A percentile compares a stretch with the other conserved stretches of the same genome.
These are phyloP conservation scores for Microctenopoma steveboyesi DNA, from an alignment of 2,797 vertebrate species.

Conservation along the genomic window DNA sequence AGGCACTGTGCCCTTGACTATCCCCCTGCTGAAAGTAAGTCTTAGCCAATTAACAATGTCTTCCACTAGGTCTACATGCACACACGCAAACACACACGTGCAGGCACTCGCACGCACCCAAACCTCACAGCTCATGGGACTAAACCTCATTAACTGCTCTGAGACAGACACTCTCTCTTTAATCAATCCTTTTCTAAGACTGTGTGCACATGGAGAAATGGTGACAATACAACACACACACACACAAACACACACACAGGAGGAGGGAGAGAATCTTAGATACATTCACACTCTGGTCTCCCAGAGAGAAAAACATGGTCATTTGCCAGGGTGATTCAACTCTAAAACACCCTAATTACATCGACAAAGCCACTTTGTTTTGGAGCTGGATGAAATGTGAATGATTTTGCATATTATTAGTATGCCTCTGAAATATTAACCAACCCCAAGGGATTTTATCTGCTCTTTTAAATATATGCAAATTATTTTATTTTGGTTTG, in stretches of 20 bases:
- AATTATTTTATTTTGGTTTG: constrained; percentile 85
- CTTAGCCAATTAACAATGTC: constrained; percentile 84
- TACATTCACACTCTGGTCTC: constrained; percentile 71
- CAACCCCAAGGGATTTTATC: constrained; percentile 82
- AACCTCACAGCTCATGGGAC: constrained; percentile 82
- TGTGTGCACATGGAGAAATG: constrained; percentile 75
- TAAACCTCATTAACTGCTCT: constrained; percentile 88
- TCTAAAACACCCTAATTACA: constrained; percentile 84
- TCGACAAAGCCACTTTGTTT: constrained; percentile 84
- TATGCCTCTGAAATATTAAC: constrained; percentile 86
- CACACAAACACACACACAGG: constrained; percentile 35
- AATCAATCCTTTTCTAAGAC: constrained; percentile 87
- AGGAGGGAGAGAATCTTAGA: constrained; percentile 48
- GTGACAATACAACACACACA: constrained; percentile 79
- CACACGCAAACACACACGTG: constrained; percentile 63
- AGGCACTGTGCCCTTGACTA: constrained; percentile 80
- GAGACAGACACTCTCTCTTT: constrained; percentile 87
- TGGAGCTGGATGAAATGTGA: constrained; percentile 82
- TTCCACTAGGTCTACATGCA: constrained; percentile 71
- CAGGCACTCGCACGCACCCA: constrained; percentile 57
- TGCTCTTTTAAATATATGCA: constrained; percentile 86
- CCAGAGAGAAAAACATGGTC: constrained; percentile 82
- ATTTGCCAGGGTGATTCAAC: constrained; percentile 84
- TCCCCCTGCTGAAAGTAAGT: constrained; percentile 79
- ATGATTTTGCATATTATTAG: constrained; percentile 87